phyloP scores from a whole-genome alignment of 2,113 vertebrate genomes.

The Myiozetetes cayanensis region DNA sequence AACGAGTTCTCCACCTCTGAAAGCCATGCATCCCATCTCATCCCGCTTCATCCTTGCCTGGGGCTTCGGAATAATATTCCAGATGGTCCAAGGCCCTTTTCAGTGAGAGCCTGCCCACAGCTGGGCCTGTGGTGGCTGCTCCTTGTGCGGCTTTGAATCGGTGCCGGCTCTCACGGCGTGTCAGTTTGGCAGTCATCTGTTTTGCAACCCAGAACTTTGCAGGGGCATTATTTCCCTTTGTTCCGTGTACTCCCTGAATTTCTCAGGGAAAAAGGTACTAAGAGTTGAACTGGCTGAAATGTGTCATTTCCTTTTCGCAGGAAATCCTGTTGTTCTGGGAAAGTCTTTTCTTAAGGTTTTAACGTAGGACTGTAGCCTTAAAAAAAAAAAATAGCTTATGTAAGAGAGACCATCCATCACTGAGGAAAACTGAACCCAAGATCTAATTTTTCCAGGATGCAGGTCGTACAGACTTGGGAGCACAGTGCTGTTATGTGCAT shows the following conservation, averaged over 20 bases:
- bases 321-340: slow-evolving; percentile 51
- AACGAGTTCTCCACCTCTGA: background rate
- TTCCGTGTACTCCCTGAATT: background rate
- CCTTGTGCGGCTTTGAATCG: background rate
- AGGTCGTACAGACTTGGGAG: background rate
- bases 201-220: background rate
- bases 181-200: background rate
- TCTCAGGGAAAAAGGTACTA: background rate
- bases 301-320: slow-evolving; percentile 26
- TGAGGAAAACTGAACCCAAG: background rate
- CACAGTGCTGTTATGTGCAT: background rate
- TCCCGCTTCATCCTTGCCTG: background rate
- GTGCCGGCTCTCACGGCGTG: rapidly evolving
- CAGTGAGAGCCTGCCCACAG: background rate
- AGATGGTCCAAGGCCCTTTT: background rate
- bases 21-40: background rate
- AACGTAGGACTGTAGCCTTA: background rate
- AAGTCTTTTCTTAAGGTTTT: background rate
- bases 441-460: background rate
- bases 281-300: background rate
- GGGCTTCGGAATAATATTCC: background rate
- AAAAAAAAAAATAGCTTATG: background rate
- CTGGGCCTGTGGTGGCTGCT: background rate
- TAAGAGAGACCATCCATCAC: background rate
- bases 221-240: background rate